Evolutionary conservation across 2,113 vertebrate species (phyloP), one percentile per base, ranked within the genome.

Genomic region (Misgurnus mizolepis): DNA sequence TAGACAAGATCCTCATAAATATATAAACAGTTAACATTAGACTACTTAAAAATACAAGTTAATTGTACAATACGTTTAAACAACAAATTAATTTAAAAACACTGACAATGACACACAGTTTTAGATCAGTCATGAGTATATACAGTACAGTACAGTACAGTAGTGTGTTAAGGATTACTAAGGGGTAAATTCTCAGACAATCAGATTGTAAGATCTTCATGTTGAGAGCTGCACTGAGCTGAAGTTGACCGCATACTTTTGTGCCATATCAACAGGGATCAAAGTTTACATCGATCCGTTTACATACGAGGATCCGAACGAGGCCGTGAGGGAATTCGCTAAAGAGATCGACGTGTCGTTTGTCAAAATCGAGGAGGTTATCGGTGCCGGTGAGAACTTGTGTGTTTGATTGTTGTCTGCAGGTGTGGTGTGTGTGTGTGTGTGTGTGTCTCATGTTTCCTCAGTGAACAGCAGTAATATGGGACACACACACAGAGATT

Each of bases 271-370:
- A 12, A n/a, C 67, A 93, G 92, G 90, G 14, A 90, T 92, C 78
- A 93, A 92, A 83, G 90, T 92, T 18, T 92, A 92, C 87, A 93
- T 93, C 12, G 92, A 93, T 69, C 92, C 92, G 1, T 92, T 92
- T 17, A 92, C 91, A 1, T 93, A 93, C 10, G 92, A 93, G 76
- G 92, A 93, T 56, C 91, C 92, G 0, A 92, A 91, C 5, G 88
- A 92, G 81, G 91, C 91, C 0, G 91, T 92, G 76, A 86, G 89
- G 11, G 91, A 92, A 82, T 93, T 92, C 39, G 86, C 92, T 70
- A 92, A 91, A 34, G 92, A 93, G 89, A 93, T 93, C 45, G 90
- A 93, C 49, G 91, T 89, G 15, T 91, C 91, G 34, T 92, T 89
- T 3, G 92, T 93, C 0, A 92, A 93, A 87, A 93, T 93, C 0